Conservation (phyloP, 2,113 vertebrate species). For the Romanogobio albipinnatus region DNA sequence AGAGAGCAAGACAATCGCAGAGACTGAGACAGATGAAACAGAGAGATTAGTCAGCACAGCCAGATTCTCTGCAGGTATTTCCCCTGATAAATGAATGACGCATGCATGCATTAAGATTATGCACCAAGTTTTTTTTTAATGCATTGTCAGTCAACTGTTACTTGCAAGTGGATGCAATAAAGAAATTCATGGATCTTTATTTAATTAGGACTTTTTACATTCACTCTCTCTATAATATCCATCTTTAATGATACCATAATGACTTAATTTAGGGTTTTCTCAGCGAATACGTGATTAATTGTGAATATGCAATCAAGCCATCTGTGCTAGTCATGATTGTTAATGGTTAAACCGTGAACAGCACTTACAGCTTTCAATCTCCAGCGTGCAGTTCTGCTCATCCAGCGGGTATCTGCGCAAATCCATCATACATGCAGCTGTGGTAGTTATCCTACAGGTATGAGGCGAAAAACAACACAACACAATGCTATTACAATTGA, state of each 20-base stretch:
- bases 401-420: conserved; percentile 91
- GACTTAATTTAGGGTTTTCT: neutral
- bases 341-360: neutral
- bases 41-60: conserved; percentile 40
- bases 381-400: conserved; percentile 93
- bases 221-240: no score
- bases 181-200: neutral
- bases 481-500: neutral
- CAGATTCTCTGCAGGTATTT: conserved; percentile 29
- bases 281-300: neutral
- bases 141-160: neutral
- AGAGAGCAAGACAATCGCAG: conserved; percentile 10
- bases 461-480: conserved; percentile 23
- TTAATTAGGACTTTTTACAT: neutral
- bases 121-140: neutral
- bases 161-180: neutral
- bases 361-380: conserved; percentile 94
- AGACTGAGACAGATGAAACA: neutral
- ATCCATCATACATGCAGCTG: conserved; percentile 97
- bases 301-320: neutral
- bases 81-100: conserved; percentile 16
- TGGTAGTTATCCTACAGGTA: conserved; percentile 86
- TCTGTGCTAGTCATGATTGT: neutral
- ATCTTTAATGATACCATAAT: neutral
- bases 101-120: neutral